Conservation (phyloP, 2,113 vertebrate species). For the Blennius ocellaris region DNA sequence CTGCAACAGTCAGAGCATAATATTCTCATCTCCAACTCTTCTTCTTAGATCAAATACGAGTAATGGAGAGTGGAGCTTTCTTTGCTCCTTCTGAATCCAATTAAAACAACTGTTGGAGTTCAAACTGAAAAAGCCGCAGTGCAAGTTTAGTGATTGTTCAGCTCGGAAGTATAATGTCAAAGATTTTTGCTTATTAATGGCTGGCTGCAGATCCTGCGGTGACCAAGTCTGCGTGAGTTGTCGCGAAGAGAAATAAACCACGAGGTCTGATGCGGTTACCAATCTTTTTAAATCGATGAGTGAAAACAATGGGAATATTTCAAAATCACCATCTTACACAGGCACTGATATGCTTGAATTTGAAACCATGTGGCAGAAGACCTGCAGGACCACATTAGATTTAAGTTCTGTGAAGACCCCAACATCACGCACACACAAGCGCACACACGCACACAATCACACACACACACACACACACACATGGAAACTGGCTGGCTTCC, state of each 20-base stretch:
- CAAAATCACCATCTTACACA: neutral
- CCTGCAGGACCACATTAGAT: slow-evolving; percentile 9
- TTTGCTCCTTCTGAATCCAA: neutral
- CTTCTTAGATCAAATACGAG: neutral
- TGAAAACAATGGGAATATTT: slow-evolving; percentile 8
- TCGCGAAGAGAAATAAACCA: slow-evolving; percentile 12
- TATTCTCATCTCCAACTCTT: neutral
- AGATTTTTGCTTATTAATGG: neutral
- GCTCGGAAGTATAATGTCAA: neutral
- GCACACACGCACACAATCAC: neutral
- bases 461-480: slow-evolving; percentile 2
- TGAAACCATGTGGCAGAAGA: slow-evolving; percentile 8
- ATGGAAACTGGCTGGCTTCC: slow-evolving; percentile 26
- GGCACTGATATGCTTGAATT: neutral
- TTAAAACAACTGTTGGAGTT: neutral
- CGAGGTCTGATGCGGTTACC: slow-evolving; percentile 7
- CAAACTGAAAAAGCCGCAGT: neutral
- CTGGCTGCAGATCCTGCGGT: slow-evolving; percentile 16
- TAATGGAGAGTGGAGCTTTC: neutral
- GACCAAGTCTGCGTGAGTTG: slow-evolving; percentile 6
- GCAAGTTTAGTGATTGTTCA: neutral
- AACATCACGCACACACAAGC: slow-evolving; percentile 6
- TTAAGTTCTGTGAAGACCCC: neutral
- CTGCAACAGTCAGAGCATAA: no score
- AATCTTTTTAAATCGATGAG: slow-evolving; percentile 17